Conservation (phyloP, 2,888 invertebrate genomes). For the Trichacis sp. region DNA sequence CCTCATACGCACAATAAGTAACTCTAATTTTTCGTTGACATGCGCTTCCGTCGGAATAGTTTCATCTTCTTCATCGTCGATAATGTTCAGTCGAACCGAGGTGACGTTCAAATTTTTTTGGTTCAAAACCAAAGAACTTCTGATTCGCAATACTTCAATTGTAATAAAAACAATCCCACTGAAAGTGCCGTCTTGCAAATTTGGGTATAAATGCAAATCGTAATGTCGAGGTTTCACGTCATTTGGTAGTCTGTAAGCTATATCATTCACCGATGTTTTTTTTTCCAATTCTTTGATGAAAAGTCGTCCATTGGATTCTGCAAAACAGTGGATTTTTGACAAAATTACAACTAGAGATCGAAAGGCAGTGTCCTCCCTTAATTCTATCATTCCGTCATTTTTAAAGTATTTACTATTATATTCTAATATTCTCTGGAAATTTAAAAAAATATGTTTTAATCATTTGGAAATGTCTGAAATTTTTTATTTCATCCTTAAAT, state of each 20-base stretch:
- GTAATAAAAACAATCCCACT: constrained; percentile 73
- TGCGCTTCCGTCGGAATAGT: constrained; percentile 12
- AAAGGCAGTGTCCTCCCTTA: too few species aligned
- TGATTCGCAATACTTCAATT: constrained; percentile 68
- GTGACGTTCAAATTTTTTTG: constrained; percentile 70
- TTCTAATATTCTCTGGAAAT: too few species aligned
- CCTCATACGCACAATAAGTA: constrained; percentile 54
- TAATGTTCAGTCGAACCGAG: constrained; percentile 65
- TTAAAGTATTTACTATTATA: too few species aligned
- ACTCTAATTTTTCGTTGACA: constrained; percentile 54
- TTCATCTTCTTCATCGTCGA: constrained; percentile 45
- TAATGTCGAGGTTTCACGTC: constrained; percentile 75
- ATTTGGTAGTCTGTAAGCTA: constrained; percentile 72
- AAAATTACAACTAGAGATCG: not conserved
- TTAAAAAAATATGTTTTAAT: too few species aligned
- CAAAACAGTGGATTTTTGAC: constrained; percentile 3
- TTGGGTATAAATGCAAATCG: constrained; percentile 75
- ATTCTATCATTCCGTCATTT: too few species aligned
- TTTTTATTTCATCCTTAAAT: too few species aligned
- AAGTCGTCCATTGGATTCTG: constrained; percentile 18
- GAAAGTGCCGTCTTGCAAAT: constrained; percentile 74
- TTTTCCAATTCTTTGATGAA: constrained; percentile 23
- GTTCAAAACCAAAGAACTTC: constrained; percentile 70
- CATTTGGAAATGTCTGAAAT: too few species aligned
- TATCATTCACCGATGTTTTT: constrained; percentile 41